These are phyloP conservation scores for Minunthozetes semirufus DNA, from an alignment of 2,888 invertebrate genomes.

Conservation along the genomic window DNA sequence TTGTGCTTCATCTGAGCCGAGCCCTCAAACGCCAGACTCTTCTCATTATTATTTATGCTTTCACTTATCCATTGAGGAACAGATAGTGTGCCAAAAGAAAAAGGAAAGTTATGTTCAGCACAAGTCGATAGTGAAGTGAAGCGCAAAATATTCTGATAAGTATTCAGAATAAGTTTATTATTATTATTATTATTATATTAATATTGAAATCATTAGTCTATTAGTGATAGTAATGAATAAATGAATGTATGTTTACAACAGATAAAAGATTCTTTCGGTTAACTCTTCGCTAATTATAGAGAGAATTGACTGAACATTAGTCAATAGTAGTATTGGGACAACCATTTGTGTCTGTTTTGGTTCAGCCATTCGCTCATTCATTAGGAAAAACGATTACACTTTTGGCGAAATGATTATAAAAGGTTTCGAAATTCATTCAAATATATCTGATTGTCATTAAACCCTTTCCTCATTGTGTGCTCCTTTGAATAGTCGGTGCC, in stretches of 20 bases:
- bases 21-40: constrained; percentile 2
- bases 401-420: too few relatives aligned
- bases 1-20: background rate
- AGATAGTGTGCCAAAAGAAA: background rate
- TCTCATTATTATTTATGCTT: background rate
- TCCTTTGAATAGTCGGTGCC: too few relatives aligned
- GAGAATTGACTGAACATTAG: background rate
- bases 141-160: background rate
- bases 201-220: background rate
- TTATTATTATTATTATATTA: constrained; percentile 6
- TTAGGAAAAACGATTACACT: too few relatives aligned
- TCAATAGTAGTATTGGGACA: too few relatives aligned
- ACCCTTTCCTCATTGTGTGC: too few relatives aligned
- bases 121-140: background rate
- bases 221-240: background rate
- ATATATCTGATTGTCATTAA: too few relatives aligned
- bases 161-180: background rate
- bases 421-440: too few relatives aligned
- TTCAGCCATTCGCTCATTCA: too few relatives aligned
- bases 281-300: background rate
- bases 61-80: background rate
- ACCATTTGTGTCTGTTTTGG: too few relatives aligned
- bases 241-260: background rate
- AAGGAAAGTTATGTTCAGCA: too few relatives aligned
- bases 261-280: background rate